These are phyloP conservation scores for Bhutanitis thaidina DNA, from an alignment of 2,888 invertebrate species.

Conservation along the genomic window DNA sequence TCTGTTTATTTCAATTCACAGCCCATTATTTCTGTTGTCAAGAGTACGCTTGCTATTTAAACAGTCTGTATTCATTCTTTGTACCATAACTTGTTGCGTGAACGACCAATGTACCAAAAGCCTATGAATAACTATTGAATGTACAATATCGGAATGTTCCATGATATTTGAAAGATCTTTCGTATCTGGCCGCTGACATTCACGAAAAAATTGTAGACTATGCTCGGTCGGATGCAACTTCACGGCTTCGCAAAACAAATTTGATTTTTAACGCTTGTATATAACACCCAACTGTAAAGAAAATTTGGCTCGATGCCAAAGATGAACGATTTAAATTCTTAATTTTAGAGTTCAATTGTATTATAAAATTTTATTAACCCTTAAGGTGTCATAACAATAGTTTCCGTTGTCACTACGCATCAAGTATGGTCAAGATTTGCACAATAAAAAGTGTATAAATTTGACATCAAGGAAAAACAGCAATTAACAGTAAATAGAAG, in stretches of 20 bases:
- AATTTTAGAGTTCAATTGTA: too few relatives aligned
- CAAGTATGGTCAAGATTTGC: too few relatives aligned
- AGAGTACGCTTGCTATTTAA: background rate
- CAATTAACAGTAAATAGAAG: too few relatives aligned
- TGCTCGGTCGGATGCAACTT: conserved; percentile 6
- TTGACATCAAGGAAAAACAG: too few relatives aligned
- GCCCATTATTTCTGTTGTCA: background rate
- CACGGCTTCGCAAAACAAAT: conserved; percentile 23
- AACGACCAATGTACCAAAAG: background rate
- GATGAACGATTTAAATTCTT: too few relatives aligned
- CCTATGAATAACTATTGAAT: background rate
- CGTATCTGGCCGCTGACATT: background rate
- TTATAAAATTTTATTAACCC: too few relatives aligned
- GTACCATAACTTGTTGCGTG: background rate
- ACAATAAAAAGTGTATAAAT: too few relatives aligned
- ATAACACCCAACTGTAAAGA: conserved; percentile 23
- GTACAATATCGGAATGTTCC: background rate
- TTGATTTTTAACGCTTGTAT: conserved; percentile 21
- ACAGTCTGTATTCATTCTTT: background rate
- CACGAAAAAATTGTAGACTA: conserved; percentile 3
- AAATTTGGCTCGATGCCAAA: conserved; percentile 1
- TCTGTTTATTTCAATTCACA: conserved; percentile 6
- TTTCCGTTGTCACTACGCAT: too few relatives aligned
- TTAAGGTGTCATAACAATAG: too few relatives aligned
- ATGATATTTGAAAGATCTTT: background rate